Conservation (phyloP, 2,888 invertebrate species). For the Oscheius onirici region DNA sequence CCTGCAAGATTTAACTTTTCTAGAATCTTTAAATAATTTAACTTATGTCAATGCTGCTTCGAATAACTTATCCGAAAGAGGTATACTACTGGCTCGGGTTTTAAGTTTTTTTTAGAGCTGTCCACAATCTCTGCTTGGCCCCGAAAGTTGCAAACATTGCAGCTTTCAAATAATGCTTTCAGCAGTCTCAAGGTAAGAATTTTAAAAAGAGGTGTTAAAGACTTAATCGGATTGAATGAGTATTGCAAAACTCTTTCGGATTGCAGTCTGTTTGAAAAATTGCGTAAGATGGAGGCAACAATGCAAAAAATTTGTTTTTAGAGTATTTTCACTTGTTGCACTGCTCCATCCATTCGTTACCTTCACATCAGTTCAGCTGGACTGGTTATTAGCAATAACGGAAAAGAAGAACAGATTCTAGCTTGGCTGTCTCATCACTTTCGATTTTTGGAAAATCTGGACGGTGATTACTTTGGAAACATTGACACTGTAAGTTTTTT, state of each 20-base stretch:
- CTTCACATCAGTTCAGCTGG: slow-evolving; percentile 33
- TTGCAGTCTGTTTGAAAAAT: no score
- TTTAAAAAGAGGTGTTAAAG: no score
- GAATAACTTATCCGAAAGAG: slow-evolving; percentile 37
- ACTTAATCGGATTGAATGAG: no score
- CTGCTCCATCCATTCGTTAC: slow-evolving; percentile 52
- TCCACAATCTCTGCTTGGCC: slow-evolving; percentile 52
- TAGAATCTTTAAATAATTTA: background rate
- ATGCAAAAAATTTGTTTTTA: slow-evolving; percentile 26
- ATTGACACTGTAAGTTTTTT: slow-evolving; percentile 30
- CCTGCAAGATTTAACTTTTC: slow-evolving; percentile 33
- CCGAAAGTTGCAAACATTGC: slow-evolving; percentile 55
- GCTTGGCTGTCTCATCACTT: slow-evolving; percentile 62
- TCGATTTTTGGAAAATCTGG: slow-evolving; percentile 49
- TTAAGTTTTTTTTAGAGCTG: slow-evolving; percentile 29
- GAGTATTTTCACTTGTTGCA: slow-evolving; percentile 47
- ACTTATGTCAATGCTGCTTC: slow-evolving; percentile 28
- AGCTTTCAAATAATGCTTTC: slow-evolving; percentile 53
- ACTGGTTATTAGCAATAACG: slow-evolving; percentile 1
- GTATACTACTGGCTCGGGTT: no score
- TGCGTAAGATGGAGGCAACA: no score
- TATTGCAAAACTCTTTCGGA: no score
- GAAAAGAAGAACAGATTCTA: slow-evolving; percentile 34
- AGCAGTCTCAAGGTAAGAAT: slow-evolving; percentile 44
- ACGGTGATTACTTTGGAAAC: slow-evolving; percentile 40